Evolutionary conservation across 2,888 invertebrate genomes (phyloP).

Genomic region (Dendrolimus houi): DNA sequence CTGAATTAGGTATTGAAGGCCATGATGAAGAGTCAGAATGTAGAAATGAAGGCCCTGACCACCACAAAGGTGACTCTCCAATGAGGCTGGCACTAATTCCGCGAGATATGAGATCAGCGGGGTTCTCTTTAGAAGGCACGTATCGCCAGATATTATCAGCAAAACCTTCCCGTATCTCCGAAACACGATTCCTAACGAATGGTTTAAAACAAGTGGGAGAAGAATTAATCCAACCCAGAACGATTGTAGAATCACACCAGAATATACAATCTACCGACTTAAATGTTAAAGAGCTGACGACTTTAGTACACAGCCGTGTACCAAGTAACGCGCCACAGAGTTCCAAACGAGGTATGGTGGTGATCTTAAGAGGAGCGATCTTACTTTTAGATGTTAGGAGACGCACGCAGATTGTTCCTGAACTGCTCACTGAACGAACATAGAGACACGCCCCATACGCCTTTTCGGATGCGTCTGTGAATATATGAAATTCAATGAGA

Average conservation of each 20-base stretch:
- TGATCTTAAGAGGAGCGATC: constrained; percentile 14
- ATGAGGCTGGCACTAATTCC: constrained; percentile 11
- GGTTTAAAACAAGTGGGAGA: constrained; percentile 8
- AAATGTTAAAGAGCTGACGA: constrained; percentile 3
- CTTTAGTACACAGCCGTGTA: constrained; percentile 12
- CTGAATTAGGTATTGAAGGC: not conserved
- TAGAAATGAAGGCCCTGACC: constrained; percentile 15
- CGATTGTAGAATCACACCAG: constrained; percentile 14
- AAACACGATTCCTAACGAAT: constrained; percentile 9
- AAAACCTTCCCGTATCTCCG: constrained; percentile 17
- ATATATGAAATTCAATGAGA: constrained; percentile 12
- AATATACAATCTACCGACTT: not conserved
- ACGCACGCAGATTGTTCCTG: constrained; percentile 8
- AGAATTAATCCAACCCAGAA: constrained; percentile 12
- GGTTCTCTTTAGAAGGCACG: constrained; percentile 18
- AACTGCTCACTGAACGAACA: constrained; percentile 2
- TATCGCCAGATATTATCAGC: constrained; percentile 11
- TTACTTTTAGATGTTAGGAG: constrained; percentile 13
- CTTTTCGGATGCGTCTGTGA: constrained; percentile 12
- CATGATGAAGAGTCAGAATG: too few relatives aligned
- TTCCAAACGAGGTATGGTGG: constrained; percentile 19
- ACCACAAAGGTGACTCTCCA: constrained; percentile 12
- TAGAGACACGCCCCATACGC: constrained; percentile 15
- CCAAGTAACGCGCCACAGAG: constrained; percentile 17
- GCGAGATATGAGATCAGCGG: constrained; percentile 19